Evolutionary conservation across 2,113 vertebrate genomes (phyloP).

Genomic region (Etia nguti): DNA sequence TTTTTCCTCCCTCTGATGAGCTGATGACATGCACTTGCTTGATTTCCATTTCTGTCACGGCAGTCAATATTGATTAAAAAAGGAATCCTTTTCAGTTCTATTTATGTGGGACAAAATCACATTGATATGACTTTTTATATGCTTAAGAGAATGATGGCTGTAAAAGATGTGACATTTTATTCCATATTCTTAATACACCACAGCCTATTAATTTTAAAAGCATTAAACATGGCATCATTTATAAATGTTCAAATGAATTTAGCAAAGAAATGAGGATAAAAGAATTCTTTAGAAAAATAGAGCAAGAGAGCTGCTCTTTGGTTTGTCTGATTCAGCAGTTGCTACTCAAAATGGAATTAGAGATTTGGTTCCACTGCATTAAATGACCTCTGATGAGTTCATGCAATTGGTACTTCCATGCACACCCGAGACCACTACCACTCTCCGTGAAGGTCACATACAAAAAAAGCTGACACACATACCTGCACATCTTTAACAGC

Average conservation of each 20-base stretch:
- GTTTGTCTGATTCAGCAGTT: not conserved
- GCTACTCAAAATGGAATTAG: not conserved
- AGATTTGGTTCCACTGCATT: not conserved
- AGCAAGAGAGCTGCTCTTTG: not conserved
- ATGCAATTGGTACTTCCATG: constrained; percentile 3
- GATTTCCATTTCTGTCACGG: constrained; percentile 13
- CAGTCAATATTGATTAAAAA: not conserved
- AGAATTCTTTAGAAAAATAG: fast-evolving
- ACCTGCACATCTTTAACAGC: not conserved
- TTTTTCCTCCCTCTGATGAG: constrained; percentile 18
- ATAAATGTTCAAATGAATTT: not conserved
- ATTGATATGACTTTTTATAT: not conserved
- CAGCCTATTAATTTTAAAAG: not conserved
- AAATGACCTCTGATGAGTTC: constrained; percentile 27
- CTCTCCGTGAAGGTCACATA: constrained; percentile 34
- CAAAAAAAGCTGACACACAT: not conserved
- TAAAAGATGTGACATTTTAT: not conserved
- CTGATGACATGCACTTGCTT: constrained; percentile 42
- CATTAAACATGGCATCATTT: not conserved
- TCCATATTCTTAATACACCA: not conserved
- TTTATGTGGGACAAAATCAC: not conserved
- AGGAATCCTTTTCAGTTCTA: not conserved
- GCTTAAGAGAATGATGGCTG: not conserved
- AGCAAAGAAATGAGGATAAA: not conserved
- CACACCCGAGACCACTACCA: constrained; percentile 9